A percentile compares a stretch with the other conserved stretches of the same genome.
Evolutionary conservation across 2,113 vertebrate genomes (phyloP).

Genomic region (Seriola quinqueradiata): DNA sequence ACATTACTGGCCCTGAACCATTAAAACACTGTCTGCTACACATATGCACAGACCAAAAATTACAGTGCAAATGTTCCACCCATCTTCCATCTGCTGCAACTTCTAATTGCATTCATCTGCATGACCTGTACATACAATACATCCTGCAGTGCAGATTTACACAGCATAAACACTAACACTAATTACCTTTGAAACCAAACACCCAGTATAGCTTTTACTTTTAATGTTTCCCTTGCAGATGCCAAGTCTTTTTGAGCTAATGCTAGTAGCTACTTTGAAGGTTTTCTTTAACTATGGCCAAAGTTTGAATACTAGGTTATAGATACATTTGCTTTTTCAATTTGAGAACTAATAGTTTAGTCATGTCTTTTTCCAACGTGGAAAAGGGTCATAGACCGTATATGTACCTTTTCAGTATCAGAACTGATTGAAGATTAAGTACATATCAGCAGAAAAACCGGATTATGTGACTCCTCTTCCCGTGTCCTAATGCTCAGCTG

Average conservation of each 20-base stretch:
- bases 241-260: background rate
- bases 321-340: background rate
- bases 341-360: background rate
- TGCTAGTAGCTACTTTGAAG: background rate
- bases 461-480: background rate
- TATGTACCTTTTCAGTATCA: background rate
- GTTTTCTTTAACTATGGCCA: background rate
- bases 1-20: slow-evolving; percentile 8
- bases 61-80: slow-evolving; percentile 30
- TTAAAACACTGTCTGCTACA: slow-evolving; percentile 3
- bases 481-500: slow-evolving; percentile 9
- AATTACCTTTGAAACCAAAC: slow-evolving; percentile 37
- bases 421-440: slow-evolving; percentile 8
- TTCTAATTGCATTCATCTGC: slow-evolving; percentile 23
- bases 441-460: background rate
- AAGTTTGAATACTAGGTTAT: background rate
- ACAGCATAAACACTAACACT: slow-evolving; percentile 8
- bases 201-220: slow-evolving; percentile 19
- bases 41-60: slow-evolving; percentile 15
- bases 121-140: slow-evolving; percentile 23
- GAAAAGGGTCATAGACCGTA: background rate
- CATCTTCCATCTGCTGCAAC: slow-evolving; percentile 38
- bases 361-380: slow-evolving; percentile 1
- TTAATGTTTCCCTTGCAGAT: slow-evolving; percentile 27
- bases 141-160: slow-evolving; percentile 28